Evolutionary conservation across 2,888 invertebrate species (phyloP), one percentile per base, ranked within the genome.

Genomic region (Hoplodrina ambigua): DNA sequence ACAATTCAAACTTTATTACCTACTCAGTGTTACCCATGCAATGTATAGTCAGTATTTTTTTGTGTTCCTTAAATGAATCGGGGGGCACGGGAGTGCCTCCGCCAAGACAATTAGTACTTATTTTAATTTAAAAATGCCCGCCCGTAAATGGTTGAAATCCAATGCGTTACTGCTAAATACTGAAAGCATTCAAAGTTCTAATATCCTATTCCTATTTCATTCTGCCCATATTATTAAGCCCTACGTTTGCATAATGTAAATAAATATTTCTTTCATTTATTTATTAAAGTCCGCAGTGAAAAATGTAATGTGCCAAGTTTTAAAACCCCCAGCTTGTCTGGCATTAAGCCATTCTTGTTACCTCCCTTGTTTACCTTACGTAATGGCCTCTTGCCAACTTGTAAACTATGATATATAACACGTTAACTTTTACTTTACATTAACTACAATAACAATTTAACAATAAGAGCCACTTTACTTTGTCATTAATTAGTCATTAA

Each of bases 341-440:
- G 88, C 85, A 69, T 80, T 68, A 78, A 80, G 85, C 88, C 88
- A 87, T 85, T 84, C 75, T 70, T 83, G 84, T 82, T 84, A 81
- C 79, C 82, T 81, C 55, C 65, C 80, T 75, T 84, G 82, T 85
- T 85, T 82, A 83, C 76, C 70, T 80, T 83, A 78, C 68, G 64
- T 77, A 80, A 85, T 86, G 86, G 86, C 80, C 56, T 68, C 65
- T 75, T 80, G 82, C 79, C 76, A 86, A 84, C 70, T 78, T 66
- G 75, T 53, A 63, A 72, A 55, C 71, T 64, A 58, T 75, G 72
- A 75, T 55, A 54, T 77, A 65, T 77, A 67, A 59, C 67, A 59
- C 37, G 19, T 62, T 58, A 63, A 68, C 67, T 80, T 77, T 80
- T 77, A 77, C 73, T 77, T 68, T 25, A 68, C 19, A 76, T 61